A percentile compares a stretch with the other conserved stretches of the same genome.
Conservation (phyloP, 2,113 vertebrate genomes). For the Scortum barcoo region DNA sequence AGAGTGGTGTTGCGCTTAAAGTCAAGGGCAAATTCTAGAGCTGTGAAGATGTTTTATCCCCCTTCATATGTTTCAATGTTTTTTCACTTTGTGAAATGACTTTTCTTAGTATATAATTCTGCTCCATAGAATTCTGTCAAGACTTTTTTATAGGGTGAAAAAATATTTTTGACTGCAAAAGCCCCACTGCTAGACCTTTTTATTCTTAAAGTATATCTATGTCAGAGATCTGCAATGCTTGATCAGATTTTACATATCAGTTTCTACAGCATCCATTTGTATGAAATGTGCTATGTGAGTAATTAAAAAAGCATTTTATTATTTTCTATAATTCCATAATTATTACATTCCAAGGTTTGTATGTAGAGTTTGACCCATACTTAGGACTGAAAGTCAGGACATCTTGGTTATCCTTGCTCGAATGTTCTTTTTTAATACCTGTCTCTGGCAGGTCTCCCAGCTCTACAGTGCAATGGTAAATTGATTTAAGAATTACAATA, state of each 20-base stretch:
- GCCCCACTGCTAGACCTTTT: neutral
- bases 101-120: neutral
- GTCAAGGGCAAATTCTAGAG: conserved; percentile 49
- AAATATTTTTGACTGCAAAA: no score
- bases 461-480: neutral
- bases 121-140: neutral
- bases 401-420: neutral
- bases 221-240: neutral
- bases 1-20: conserved; percentile 33
- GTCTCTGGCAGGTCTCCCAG: neutral
- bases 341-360: neutral
- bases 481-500: neutral
- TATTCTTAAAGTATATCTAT: neutral
- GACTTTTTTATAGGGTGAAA: neutral
- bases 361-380: neutral
- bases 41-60: neutral
- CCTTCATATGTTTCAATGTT: conserved; percentile 4
- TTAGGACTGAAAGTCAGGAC: neutral
- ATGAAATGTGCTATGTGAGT: neutral
- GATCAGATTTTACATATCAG: neutral
- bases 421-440: neutral
- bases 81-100: neutral
- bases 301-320: neutral
- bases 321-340: no score
- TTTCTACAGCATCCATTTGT: neutral